Evolutionary conservation across 2,888 invertebrate genomes (phyloP).

Genomic region (Cecidostiba fungosa): DNA sequence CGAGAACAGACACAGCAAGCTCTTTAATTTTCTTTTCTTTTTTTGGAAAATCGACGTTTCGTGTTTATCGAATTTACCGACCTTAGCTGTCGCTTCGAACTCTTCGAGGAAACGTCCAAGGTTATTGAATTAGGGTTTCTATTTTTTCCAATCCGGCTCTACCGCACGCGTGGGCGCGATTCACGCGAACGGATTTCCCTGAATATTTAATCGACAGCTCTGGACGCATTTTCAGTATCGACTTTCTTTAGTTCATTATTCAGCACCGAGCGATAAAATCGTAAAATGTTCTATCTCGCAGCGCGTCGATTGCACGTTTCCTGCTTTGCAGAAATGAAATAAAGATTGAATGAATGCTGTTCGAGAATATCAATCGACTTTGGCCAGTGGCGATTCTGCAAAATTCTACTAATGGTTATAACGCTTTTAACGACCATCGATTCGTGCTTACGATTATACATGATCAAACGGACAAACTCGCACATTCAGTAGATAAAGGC

Average conservation of each 20-base stretch:
- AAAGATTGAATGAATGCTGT: not conserved
- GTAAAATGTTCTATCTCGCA: conserved; percentile 6
- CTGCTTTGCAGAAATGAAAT: not conserved
- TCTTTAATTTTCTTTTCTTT: not conserved
- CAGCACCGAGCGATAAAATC: not conserved
- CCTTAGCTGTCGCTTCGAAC: not conserved
- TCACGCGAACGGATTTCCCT: not conserved
- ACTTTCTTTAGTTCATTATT: not conserved
- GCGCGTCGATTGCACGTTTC: not conserved
- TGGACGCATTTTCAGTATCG: not conserved
- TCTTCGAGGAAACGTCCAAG: not conserved
- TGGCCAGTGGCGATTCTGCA: not conserved
- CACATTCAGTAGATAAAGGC: not conserved
- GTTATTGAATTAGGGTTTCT: conserved; percentile 16
- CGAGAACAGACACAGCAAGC: not conserved
- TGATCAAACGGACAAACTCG: not conserved
- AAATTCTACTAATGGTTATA: not conserved
- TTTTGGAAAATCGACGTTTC: conserved; percentile 27
- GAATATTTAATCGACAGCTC: conserved; percentile 12
- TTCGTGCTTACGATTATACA: not conserved
- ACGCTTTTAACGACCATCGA: not conserved
- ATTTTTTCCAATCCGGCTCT: not conserved
- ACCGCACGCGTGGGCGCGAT: not conserved
- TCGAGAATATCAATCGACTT: not conserved
- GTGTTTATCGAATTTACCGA: conserved; percentile 36